phyloP scores from a whole-genome alignment of 2,797 vertebrate species.

The Eulemur coronatus region DNA sequence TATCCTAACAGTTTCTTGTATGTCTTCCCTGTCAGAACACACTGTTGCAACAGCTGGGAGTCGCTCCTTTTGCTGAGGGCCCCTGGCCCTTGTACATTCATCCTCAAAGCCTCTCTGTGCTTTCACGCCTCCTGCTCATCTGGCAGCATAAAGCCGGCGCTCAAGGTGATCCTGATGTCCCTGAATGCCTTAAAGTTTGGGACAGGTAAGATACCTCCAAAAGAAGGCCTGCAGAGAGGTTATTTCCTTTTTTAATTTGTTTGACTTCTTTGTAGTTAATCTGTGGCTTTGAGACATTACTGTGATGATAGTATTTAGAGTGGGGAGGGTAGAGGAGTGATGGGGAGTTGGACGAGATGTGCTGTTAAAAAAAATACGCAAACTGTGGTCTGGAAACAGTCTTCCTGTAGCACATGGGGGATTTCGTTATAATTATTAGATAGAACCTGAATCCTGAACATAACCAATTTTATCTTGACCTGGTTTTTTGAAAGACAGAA shows the following conservation, averaged over 20 bases:
- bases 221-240: neutral
- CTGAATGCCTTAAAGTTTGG: conserved; percentile 98
- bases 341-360: neutral
- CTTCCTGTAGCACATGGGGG: neutral
- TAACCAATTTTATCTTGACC: conserved; percentile 16
- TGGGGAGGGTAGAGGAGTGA: neutral
- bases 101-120: conserved; percentile 95
- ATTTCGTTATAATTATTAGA: neutral
- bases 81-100: conserved; percentile 98
- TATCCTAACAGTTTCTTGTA: neutral
- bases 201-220: conserved; percentile 90
- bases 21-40: conserved; percentile 89
- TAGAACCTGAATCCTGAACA: neutral
- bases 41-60: conserved; percentile 96
- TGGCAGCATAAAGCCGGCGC: conserved; percentile 97
- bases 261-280: neutral
- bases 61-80: conserved; percentile 96
- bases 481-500: conserved; percentile 24
- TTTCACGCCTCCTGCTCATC: conserved; percentile 95
- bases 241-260: neutral
- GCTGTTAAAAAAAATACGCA: neutral
- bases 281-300: neutral
- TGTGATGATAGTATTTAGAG: neutral
- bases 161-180: conserved; percentile 95
- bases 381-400: neutral